These are phyloP conservation scores for Lynx canadensis DNA, from an alignment of 2,113 vertebrate genomes.

Conservation along the genomic window DNA sequence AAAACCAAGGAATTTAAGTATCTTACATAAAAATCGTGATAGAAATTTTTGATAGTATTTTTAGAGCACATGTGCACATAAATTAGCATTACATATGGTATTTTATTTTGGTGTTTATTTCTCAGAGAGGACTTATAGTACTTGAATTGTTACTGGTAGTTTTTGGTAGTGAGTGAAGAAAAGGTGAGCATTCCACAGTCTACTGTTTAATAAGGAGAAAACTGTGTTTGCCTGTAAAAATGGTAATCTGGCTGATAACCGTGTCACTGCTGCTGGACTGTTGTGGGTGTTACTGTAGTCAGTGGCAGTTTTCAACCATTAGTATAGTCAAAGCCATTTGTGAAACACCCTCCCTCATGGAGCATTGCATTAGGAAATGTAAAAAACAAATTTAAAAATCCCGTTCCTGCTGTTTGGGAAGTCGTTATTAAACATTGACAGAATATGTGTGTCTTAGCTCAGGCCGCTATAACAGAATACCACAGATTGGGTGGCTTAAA, in stretches of 20 bases:
- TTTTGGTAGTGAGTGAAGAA: neutral
- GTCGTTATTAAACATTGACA: neutral
- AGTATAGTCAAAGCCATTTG: neutral
- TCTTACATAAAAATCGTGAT: neutral
- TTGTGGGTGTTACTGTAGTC: neutral
- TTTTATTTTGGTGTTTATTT: neutral
- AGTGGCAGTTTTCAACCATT: neutral
- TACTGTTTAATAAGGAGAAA: conserved; percentile 27
- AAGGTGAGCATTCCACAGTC: neutral
- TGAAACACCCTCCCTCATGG: neutral
- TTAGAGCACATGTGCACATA: neutral
- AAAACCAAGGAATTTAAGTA: neutral
- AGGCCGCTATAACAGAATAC: neutral
- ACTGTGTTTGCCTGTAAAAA: neutral
- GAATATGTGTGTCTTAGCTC: neutral
- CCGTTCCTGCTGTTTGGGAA: neutral
- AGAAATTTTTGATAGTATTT: neutral
- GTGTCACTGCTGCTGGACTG: neutral
- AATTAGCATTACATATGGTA: neutral
- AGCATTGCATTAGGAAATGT: neutral
- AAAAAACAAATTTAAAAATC: neutral
- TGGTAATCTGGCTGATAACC: neutral
- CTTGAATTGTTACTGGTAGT: neutral
- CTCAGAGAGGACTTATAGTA: neutral
- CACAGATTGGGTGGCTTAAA: neutral